Evolutionary conservation across 2,797 vertebrate species (phyloP).

Genomic region (Telmatherina bonti): DNA sequence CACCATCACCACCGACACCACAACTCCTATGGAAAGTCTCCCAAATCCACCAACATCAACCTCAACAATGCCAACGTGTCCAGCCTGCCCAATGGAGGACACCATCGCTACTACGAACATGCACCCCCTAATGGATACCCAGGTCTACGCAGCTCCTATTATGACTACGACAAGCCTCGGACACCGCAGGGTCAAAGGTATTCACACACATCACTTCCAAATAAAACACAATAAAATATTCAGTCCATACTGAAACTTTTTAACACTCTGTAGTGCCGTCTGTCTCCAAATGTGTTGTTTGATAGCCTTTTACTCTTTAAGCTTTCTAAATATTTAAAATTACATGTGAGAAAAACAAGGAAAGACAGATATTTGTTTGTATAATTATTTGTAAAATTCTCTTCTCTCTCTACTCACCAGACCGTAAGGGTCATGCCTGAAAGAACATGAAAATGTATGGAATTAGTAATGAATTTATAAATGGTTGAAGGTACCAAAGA

Average conservation of each 20-base stretch:
- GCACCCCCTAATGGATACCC: constrained; percentile 87
- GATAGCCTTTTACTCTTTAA: neutral
- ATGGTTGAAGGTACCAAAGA: neutral
- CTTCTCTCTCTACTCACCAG: neutral
- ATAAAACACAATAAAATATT: neutral
- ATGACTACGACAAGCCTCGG: constrained; percentile 87
- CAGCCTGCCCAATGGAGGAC: constrained; percentile 91
- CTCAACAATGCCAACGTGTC: constrained; percentile 99
- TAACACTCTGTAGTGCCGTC: neutral
- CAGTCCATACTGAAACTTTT: neutral
- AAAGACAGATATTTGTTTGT: neutral
- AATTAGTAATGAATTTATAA: neutral
- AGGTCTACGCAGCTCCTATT: constrained; percentile 78
- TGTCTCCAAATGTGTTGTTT: constrained; percentile 15
- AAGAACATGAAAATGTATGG: constrained; percentile 1
- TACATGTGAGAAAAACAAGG: neutral
- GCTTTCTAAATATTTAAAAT: neutral
- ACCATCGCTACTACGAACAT: constrained; percentile 87
- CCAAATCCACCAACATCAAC: constrained; percentile 98
- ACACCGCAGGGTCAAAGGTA: constrained; percentile 94
- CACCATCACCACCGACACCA: constrained; percentile 92
- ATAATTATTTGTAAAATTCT: neutral
- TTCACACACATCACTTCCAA: constrained; percentile 36
- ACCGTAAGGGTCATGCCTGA: neutral
- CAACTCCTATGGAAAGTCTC: constrained; percentile 92